Evolutionary conservation across 1,140 invertebrate species (phyloP).

Genomic region (Neodiprion fabricii): DNA sequence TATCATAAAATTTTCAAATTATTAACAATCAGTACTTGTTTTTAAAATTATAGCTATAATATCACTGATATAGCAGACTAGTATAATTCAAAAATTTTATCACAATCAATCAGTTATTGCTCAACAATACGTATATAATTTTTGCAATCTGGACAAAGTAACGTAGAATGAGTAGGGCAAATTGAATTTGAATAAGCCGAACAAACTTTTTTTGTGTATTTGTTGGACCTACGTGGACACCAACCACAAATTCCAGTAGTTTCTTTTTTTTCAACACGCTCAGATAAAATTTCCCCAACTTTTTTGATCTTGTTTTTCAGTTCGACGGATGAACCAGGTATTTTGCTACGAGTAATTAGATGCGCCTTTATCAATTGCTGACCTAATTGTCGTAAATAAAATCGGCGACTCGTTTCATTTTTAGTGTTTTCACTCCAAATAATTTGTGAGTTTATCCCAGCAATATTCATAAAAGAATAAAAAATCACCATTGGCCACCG

Average conservation of each 20-base stretch:
- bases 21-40: too few relatives aligned
- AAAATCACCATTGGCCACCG: constrained; percentile 46
- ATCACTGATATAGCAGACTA: too few relatives aligned
- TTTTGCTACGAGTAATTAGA: constrained; percentile 14
- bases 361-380: not conserved
- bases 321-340: constrained; percentile 20
- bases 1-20: too few relatives aligned
- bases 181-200: constrained; percentile 26
- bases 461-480: constrained; percentile 41
- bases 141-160: not conserved
- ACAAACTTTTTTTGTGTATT: constrained; percentile 26
- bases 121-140: not conserved
- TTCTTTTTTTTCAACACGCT: constrained; percentile 10
- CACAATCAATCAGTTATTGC: not conserved
- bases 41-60: too few relatives aligned
- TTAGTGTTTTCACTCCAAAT: constrained; percentile 30
- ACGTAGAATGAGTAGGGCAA: constrained; percentile 13
- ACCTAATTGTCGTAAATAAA: not conserved
- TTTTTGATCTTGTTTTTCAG: not conserved
- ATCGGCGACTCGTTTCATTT: not conserved
- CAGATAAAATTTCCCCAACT: too few relatives aligned
- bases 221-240: constrained; percentile 25
- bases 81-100: too few relatives aligned
- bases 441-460: constrained; percentile 35
- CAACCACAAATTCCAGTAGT: constrained; percentile 22